Conservation (phyloP, 2,888 invertebrate species). For the Arenicola marina region DNA sequence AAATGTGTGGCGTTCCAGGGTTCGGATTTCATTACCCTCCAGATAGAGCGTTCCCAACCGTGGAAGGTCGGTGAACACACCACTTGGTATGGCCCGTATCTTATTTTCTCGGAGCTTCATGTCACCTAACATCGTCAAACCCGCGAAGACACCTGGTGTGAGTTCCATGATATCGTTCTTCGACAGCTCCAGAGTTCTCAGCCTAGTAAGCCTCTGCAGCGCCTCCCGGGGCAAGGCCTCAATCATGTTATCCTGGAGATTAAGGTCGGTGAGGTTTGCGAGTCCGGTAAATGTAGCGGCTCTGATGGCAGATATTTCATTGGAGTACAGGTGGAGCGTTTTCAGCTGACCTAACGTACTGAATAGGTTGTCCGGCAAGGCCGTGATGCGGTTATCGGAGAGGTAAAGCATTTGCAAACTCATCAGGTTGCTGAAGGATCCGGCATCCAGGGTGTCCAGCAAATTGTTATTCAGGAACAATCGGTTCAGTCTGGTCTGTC, state of each 20-base stretch:
- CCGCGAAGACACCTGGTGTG: constrained; percentile 11
- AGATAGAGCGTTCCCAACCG: constrained; percentile 18
- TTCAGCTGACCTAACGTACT: constrained; percentile 1
- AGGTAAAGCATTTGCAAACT: constrained; percentile 15
- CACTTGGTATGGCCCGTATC: constrained; percentile 11
- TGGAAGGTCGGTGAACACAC: constrained; percentile 11
- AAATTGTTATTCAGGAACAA: constrained; percentile 15
- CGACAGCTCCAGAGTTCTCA: constrained; percentile 20
- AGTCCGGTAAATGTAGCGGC: constrained; percentile 15
- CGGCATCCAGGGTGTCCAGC: neutral
- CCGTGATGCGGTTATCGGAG: constrained; percentile 17
- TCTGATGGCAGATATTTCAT: constrained; percentile 16
- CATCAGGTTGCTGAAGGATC: constrained; percentile 11
- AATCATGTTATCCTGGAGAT: constrained; percentile 25
- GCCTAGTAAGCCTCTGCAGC: constrained; percentile 7
- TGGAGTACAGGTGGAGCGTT: constrained; percentile 24
- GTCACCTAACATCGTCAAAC: neutral
- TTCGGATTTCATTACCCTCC: constrained; percentile 14
- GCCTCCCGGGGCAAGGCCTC: constrained; percentile 7
- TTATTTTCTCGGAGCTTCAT: constrained; percentile 22
- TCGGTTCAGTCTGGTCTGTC: constrained; percentile 1
- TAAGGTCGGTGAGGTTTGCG: constrained; percentile 14
- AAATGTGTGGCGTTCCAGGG: constrained; percentile 14
- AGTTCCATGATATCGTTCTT: constrained; percentile 18
- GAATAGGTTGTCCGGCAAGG: constrained; percentile 14